Conservation (phyloP, 2,113 vertebrate species). For the Brachypteracias leptosomus region DNA sequence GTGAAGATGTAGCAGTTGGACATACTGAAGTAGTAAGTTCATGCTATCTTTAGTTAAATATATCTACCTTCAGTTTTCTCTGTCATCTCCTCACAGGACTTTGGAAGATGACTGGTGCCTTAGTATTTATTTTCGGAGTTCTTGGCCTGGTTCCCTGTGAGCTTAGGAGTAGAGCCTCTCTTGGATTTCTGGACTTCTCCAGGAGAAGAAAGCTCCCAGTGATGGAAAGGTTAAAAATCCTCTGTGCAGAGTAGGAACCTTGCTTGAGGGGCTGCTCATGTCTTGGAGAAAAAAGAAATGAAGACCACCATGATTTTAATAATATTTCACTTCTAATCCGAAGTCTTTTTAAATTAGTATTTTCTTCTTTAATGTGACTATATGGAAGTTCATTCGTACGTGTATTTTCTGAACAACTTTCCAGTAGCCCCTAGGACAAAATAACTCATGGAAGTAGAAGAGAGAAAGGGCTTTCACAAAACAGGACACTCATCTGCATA, state of each 20-base stretch:
- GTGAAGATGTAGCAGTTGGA: not conserved
- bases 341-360: not conserved
- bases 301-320: not conserved
- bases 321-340: not conserved
- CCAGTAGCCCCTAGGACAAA: not conserved
- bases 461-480: not conserved
- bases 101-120: not conserved
- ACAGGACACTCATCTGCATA: conserved; percentile 11
- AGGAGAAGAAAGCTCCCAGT: not conserved
- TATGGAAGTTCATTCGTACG: not conserved
- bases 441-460: conserved; percentile 2
- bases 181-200: not conserved
- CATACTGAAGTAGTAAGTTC: not conserved
- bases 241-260: not conserved
- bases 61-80: not conserved
- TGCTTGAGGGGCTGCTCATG: not conserved
- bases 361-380: not conserved
- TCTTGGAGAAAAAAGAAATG: not conserved
- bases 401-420: not conserved
- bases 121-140: not conserved
- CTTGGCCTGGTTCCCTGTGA: not conserved
- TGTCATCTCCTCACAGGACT: not conserved
- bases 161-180: not conserved
- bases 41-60: not conserved
- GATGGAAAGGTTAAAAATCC: not conserved